phyloP scores from a whole-genome alignment of 1,140 invertebrate genomes.

The Sarcophaga bullata region DNA sequence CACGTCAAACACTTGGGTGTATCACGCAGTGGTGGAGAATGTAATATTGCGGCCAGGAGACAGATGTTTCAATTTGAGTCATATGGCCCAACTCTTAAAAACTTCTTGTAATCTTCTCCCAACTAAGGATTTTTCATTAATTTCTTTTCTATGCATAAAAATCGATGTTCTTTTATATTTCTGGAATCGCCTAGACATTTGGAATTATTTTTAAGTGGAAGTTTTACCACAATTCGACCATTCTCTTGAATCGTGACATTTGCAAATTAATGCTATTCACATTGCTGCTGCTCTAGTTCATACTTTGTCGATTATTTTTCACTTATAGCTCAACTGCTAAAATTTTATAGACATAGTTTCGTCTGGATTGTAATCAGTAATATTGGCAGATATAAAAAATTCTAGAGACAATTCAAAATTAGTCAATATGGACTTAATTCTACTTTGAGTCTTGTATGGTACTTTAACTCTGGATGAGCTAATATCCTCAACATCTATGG shows the following conservation, averaged over 20 bases:
- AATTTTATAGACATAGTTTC: no score
- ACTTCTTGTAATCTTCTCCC: constrained; percentile 23
- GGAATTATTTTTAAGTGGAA: constrained; percentile 29
- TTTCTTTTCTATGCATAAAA: neutral
- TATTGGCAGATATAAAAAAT: no score
- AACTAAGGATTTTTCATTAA: constrained; percentile 20
- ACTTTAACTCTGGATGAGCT: neutral
- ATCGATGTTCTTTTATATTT: neutral
- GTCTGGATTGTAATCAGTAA: no score
- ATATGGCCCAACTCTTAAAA: constrained; percentile 35
- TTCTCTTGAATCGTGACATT: no score
- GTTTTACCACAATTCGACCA: constrained; percentile 5
- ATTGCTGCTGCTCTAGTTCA: no score
- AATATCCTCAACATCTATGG: neutral
- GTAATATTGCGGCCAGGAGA: neutral
- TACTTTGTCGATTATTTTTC: no score
- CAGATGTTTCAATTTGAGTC: neutral
- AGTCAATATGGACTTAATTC: no score
- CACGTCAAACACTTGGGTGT: constrained; percentile 51
- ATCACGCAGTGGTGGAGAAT: constrained; percentile 38
- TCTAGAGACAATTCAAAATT: no score
- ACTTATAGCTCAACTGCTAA: no score
- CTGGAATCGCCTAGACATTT: neutral
- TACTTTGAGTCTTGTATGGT: no score
- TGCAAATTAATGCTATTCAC: no score